These are phyloP conservation scores for Elanoides forficatus DNA, from an alignment of 2,113 vertebrate species.

Conservation along the genomic window DNA sequence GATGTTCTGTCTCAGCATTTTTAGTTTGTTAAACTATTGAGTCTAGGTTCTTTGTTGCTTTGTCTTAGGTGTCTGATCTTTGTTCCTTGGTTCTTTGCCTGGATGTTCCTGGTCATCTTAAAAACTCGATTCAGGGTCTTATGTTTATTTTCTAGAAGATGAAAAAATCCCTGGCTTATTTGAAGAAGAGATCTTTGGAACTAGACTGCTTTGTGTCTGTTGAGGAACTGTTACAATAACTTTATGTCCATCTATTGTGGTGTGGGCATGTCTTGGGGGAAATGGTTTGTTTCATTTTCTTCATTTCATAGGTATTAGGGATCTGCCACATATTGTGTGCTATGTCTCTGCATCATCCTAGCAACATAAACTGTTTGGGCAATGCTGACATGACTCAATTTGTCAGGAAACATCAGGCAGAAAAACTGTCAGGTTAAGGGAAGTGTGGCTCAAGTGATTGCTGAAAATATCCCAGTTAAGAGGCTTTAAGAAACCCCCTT, in stretches of 20 bases:
- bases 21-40: neutral
- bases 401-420: slow-evolving; percentile 14
- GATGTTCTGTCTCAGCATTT: neutral
- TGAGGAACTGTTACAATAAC: neutral
- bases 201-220: neutral
- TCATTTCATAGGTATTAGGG: rapidly evolving
- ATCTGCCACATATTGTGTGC: neutral
- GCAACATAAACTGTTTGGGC: neutral
- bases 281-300: neutral
- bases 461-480: slow-evolving; percentile 33
- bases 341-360: neutral
- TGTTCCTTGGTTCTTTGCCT: neutral
- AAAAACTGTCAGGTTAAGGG: neutral
- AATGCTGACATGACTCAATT: neutral
- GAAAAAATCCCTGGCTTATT: neutral
- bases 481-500: neutral
- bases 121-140: neutral
- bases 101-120: neutral
- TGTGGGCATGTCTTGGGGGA: neutral
- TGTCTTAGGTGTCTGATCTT: neutral
- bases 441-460: slow-evolving; percentile 10
- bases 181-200: neutral
- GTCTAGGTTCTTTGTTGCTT: neutral
- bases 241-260: neutral
- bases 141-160: neutral